Conservation (phyloP, 35 echinoderm and acorn worm species). For the Heliocidaris tuberculata region DNA sequence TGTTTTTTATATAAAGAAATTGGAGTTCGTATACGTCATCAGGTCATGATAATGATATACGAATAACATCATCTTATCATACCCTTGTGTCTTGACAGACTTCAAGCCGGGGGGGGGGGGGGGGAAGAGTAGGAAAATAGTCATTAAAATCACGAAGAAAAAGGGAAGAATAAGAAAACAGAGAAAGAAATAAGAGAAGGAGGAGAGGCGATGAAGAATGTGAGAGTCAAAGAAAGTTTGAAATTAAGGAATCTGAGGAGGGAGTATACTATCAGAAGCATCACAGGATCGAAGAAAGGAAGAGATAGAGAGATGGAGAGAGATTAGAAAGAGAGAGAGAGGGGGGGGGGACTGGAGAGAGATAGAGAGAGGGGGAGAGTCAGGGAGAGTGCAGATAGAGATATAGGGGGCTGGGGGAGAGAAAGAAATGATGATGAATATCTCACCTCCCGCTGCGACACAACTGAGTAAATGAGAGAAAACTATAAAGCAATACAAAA, state of each 20-base stretch:
- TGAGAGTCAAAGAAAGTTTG: not conserved
- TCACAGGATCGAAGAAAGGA: not conserved
- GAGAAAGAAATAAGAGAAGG: not conserved
- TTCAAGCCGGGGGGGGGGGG: not conserved
- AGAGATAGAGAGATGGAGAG: not conserved
- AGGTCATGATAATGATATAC: too few relatives aligned
- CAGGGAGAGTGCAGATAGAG: not conserved
- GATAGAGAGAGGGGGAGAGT: not conserved
- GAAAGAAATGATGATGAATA: not conserved
- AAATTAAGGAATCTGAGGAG: not conserved
- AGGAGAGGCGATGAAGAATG: not conserved
- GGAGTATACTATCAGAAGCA: not conserved
- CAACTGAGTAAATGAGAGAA: not conserved
- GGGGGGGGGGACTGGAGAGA: not conserved
- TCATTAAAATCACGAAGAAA: not conserved
- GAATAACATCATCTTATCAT: too few relatives aligned
- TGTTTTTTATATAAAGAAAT: too few relatives aligned
- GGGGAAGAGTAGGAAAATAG: not conserved
- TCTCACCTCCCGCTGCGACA: not conserved
- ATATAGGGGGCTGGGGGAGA: not conserved
- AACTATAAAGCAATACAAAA: not conserved
- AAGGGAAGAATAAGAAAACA: not conserved
- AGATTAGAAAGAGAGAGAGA: not conserved
- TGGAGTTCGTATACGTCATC: too few relatives aligned
- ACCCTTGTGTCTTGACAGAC: not conserved